phyloP scores from a whole-genome alignment of 2,888 invertebrate genomes.

The Clusia tigrina region DNA sequence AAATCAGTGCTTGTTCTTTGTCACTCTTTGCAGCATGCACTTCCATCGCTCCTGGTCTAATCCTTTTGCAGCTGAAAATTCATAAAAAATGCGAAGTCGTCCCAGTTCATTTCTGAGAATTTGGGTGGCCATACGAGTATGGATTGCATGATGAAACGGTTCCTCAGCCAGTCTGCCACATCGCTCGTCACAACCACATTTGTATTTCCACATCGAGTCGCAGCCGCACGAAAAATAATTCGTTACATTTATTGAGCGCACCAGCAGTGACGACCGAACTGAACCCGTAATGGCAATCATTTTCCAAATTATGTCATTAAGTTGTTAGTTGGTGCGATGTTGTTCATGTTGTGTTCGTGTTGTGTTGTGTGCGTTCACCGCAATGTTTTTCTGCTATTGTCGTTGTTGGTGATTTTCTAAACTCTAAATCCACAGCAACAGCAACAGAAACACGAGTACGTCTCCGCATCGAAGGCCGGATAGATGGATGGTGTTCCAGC shows the following conservation, averaged over 20 bases:
- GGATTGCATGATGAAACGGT: too few species aligned
- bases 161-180: background rate
- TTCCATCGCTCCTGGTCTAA: too few species aligned
- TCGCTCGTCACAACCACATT: background rate
- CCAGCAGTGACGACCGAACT: background rate
- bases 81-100: too few species aligned
- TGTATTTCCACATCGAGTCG: background rate
- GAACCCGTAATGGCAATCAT: conserved; percentile 22
- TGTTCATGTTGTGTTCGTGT: background rate
- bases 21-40: too few species aligned
- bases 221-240: background rate
- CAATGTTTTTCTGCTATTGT: conserved; percentile 18
- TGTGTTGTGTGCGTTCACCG: too few species aligned
- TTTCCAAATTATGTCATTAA: conserved; percentile 37
- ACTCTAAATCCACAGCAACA: background rate
- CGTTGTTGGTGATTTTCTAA: conserved; percentile 13
- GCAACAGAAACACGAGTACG: background rate
- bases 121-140: too few species aligned
- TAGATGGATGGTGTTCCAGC: background rate
- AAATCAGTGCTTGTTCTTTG: too few species aligned
- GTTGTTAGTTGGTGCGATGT: conserved; percentile 34
- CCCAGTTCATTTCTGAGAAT: too few species aligned
- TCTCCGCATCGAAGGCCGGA: background rate
- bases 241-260: background rate
- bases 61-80: too few species aligned